These are phyloP conservation scores for Monopterus albus DNA, from an alignment of 2,113 vertebrate species.

Conservation along the genomic window DNA sequence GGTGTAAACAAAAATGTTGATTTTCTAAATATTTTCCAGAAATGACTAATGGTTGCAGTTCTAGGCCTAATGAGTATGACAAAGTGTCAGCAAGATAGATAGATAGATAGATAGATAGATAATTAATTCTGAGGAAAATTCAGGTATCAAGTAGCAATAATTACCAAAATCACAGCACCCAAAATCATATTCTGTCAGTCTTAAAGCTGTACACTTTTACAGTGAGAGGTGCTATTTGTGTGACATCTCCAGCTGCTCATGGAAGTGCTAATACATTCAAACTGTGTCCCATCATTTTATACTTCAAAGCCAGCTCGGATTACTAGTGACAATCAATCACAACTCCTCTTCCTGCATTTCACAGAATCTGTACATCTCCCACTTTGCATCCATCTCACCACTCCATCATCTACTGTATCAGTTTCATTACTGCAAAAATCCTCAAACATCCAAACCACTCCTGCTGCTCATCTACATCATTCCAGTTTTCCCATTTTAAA, in stretches of 20 bases:
- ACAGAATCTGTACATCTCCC: slow-evolving; percentile 14
- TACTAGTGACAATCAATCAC: slow-evolving; percentile 39
- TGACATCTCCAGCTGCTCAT: slow-evolving; percentile 40
- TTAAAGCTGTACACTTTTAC: neutral
- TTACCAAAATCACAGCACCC: too few relatives aligned
- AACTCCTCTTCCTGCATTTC: slow-evolving; percentile 18
- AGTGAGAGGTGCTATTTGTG: neutral
- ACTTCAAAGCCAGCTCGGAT: slow-evolving; percentile 52
- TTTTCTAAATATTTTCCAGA: too few relatives aligned
- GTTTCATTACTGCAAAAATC: slow-evolving; percentile 31
- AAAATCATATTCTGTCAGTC: neutral
- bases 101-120: too few relatives aligned
- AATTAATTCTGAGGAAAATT: too few relatives aligned
- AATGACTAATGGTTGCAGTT: too few relatives aligned
- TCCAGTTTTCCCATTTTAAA: slow-evolving; percentile 12
- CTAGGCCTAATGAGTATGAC: too few relatives aligned
- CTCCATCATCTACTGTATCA: slow-evolving; percentile 27
- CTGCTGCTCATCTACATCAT: slow-evolving; percentile 23
- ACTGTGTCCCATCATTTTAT: slow-evolving; percentile 38
- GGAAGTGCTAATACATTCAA: slow-evolving; percentile 47
- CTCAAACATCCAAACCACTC: neutral
- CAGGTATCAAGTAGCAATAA: too few relatives aligned
- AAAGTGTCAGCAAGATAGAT: too few relatives aligned
- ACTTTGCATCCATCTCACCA: slow-evolving; percentile 27
- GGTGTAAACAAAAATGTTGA: too few relatives aligned